Base-by-base conservation (phyloP, 2,888 invertebrate species). In the Fabriciana adippe region DNA sequence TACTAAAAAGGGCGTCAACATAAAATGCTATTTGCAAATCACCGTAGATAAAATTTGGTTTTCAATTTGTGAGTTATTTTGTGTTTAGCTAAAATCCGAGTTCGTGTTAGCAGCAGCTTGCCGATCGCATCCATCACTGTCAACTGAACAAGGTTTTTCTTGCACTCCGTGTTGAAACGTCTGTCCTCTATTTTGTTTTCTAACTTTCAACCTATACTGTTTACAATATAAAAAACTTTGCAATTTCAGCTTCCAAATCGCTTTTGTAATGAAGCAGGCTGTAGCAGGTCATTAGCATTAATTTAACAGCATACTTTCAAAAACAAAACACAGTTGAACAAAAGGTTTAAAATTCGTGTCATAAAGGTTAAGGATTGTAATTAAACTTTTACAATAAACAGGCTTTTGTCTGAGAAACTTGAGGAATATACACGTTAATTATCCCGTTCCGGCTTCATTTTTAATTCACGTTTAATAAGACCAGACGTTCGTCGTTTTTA, bases 111-210 rank as follows among this genome's bases (percentile, higher is more conserved):
- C 82, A 79, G 61, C 69, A 81, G 78, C 79, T 81, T 78, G 82
- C 80, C 77, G 77, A 76, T 77, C 81, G 79, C 90, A 92, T 92
- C 89, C 85, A 91, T 92, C 92, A 92, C 82, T 82, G 91, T 90
- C 92, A 86, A 72, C 70, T 70, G 77, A 83, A 77, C 85, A 88
- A 90, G 88, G 90, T 91, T 91, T 92, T 89, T 86, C 83, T 80
- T 81, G 83, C 84, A 86, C 84, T 83, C 79, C 80, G 81, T 66
- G 84, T 81, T 82, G 80, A 83, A 86, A 81, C 83, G 80, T 79
- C 81, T 80, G 81, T 79, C 79, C 80, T 75, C 80, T 83, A 87
- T 89, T 90, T 90, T 90, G 87, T 89, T 88, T 83, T 84, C 83
- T 79, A 87, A 86, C 87, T 90, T 87, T 87, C 84, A 81, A 83